Evolutionary conservation across 2,888 invertebrate genomes (phyloP), one percentile per base, ranked within the genome.

Genomic region (Halictus ligatus): DNA sequence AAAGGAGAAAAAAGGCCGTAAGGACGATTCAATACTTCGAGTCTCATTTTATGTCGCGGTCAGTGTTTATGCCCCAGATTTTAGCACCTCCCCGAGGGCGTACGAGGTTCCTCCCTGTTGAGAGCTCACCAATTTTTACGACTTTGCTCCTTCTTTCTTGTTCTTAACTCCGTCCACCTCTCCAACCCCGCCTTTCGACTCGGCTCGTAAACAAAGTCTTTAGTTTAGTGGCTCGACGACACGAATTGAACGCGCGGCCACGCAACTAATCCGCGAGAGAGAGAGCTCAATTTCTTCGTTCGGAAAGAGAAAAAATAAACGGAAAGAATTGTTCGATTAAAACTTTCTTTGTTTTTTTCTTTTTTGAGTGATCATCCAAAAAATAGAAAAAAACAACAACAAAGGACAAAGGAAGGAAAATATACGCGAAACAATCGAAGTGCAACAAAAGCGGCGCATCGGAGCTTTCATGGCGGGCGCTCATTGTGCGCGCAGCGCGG

Each of bases 41-140:
- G 85, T 75, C 82, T 58, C 89, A 90, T 92, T 94, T 94, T 94
- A 94, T 89, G 92, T 92, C 92, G 94, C 92, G 94, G 94, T 94
- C 94, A 94, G 92, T 91, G 92, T 94, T 94, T 94, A 94, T 92
- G 92, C 91, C 91, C 92, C 88, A 90, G 92, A 93, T 93, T 94
- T 94, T 94, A 94, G 91, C 92, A 93, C 93, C 94, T 91, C 82
- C 91, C 87, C 86, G 90, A 91, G 89, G 90, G 88, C 91, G 88
- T 92, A 92, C 87, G 90, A 91, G 89, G 89, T 89, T 89, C 84
- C 86, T 86, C 85, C 89, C 79, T 87, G 88, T 93, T 91, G 90
- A 92, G 92, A 92, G 92, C 91, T 93, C 90, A 91, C 86, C 90
- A 84, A 93, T 94, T 93, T 94, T 94, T 94, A 94, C 88, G 93